Conservation (phyloP, 2,797 vertebrate species). For the Odontamblyopus lacepedii region DNA sequence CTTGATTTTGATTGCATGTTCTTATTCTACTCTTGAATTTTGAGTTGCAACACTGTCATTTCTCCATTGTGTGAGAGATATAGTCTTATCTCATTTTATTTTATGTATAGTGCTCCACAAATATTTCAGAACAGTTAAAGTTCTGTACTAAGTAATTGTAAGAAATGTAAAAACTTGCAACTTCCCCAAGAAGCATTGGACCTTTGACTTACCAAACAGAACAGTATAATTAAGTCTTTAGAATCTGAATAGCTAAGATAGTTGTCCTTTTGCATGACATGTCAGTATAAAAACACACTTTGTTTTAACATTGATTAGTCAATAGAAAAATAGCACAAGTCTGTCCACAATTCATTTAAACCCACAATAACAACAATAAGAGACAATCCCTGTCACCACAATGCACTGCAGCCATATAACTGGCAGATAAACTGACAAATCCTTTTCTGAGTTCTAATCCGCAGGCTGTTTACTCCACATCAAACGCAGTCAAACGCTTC, state of each 20-base stretch:
- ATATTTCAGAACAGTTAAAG: too few species aligned
- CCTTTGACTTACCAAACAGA: background rate
- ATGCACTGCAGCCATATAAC: slow-evolving; percentile 32
- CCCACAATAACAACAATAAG: slow-evolving; percentile 13
- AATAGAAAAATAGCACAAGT: slow-evolving; percentile 29
- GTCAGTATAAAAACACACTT: background rate
- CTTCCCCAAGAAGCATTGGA: background rate
- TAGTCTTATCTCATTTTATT: too few species aligned
- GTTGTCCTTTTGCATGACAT: background rate
- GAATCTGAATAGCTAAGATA: background rate
- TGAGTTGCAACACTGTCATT: too few species aligned
- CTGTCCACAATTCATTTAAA: slow-evolving; percentile 47
- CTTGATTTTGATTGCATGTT: too few species aligned
- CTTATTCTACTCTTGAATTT: too few species aligned
- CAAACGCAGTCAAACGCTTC: slow-evolving; percentile 50
- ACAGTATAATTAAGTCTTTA: background rate
- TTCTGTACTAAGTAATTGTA: background rate
- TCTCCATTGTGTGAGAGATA: too few species aligned
- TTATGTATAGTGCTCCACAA: background rate
- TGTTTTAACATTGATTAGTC: background rate
- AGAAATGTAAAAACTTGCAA: background rate
- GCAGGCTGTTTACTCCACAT: slow-evolving; percentile 56
- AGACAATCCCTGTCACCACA: slow-evolving; percentile 36
- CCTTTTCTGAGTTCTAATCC: slow-evolving; percentile 12
- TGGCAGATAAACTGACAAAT: slow-evolving; percentile 6